A percentile compares a stretch with the other conserved stretches of the same genome.
Evolutionary conservation across 2,797 vertebrate genomes (phyloP).

Genomic region (Periophthalmus magnuspinnatus): DNA sequence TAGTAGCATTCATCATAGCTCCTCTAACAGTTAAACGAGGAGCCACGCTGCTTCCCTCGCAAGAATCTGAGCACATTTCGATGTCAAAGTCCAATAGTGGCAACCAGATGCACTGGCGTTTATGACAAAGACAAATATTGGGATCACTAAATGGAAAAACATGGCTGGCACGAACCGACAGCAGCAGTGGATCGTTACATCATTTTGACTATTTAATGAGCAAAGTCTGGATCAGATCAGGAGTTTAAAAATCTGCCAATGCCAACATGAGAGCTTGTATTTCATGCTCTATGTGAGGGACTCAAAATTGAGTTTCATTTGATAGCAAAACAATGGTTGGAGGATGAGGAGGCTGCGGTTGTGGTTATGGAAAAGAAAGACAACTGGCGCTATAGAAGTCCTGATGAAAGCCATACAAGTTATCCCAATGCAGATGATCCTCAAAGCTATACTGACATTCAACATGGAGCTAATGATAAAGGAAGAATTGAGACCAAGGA

Average conservation of each 20-base stretch:
- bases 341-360: constrained; percentile 47
- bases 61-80: constrained; percentile 52
- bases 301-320: constrained; percentile 54
- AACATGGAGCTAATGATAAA: constrained; percentile 56
- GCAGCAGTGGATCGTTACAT: constrained; percentile 65
- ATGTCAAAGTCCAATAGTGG: constrained; percentile 53
- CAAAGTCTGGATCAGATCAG: constrained; percentile 69
- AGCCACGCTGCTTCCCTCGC: constrained; percentile 47
- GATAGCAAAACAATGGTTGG: constrained; percentile 57
- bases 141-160: constrained; percentile 72
- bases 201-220: constrained; percentile 71
- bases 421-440: constrained; percentile 40
- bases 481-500: constrained; percentile 48
- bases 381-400: constrained; percentile 4
- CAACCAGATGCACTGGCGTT: constrained; percentile 72
- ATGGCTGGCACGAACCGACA: constrained; percentile 63
- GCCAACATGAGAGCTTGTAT: constrained; percentile 64
- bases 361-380: constrained; percentile 29
- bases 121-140: constrained; percentile 66
- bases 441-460: constrained; percentile 48
- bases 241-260: constrained; percentile 70
- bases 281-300: constrained; percentile 64
- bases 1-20: constrained; percentile 76
- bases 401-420: constrained; percentile 52
- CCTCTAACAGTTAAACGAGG: constrained; percentile 58